Conservation (phyloP, 1,140 invertebrate species). For the Myzus persicae region DNA sequence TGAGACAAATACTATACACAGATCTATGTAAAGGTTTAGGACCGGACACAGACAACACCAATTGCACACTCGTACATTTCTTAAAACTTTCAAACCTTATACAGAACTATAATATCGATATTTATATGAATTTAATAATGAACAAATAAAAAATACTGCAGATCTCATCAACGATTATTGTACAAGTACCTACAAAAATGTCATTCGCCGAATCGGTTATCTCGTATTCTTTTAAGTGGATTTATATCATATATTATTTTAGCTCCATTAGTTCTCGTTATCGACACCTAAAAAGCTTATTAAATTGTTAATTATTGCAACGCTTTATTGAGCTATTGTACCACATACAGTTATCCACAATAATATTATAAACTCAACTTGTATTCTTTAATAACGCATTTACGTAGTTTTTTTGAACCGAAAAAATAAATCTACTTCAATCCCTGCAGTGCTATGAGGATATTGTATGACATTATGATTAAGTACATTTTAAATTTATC, state of each 20-base stretch:
- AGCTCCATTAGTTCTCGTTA: background rate
- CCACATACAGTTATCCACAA: background rate
- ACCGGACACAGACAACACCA: background rate
- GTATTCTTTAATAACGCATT: background rate
- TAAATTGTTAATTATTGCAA: background rate
- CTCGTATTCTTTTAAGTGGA: background rate
- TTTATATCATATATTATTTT: background rate
- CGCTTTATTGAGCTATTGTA: background rate
- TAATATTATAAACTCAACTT: background rate
- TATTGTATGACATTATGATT: background rate
- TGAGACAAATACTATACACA: background rate
- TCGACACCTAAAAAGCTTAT: background rate
- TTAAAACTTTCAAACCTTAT: background rate
- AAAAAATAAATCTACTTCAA: background rate
- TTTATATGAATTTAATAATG: background rate
- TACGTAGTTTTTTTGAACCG: background rate
- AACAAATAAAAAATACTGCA: background rate
- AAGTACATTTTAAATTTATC: constrained; percentile 15
- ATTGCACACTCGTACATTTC: background rate
- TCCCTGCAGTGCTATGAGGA: background rate
- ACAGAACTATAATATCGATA: no score
- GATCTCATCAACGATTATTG: background rate
- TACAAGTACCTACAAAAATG: background rate
- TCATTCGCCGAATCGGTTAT: constrained; percentile 19
- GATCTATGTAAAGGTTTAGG: background rate